These are phyloP conservation scores for Ennomos quercinarius DNA, from an alignment of 2,888 invertebrate species.

Conservation along the genomic window DNA sequence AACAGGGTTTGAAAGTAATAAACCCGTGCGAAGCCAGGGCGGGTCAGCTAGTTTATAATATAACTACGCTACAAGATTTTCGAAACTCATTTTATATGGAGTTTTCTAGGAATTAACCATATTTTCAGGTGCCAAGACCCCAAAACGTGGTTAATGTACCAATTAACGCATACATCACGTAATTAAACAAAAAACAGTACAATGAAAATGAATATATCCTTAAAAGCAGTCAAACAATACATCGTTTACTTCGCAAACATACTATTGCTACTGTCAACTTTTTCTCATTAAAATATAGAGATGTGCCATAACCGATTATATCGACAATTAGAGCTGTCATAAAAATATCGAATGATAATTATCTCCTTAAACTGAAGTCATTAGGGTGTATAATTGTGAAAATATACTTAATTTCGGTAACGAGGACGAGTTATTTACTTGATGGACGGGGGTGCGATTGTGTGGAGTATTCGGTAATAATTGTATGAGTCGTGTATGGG, in stretches of 20 bases:
- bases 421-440: slow-evolving; percentile 13
- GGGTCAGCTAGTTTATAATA: too few species aligned
- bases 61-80: too few species aligned
- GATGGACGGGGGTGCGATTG: slow-evolving; percentile 33
- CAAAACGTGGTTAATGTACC: slow-evolving; percentile 14
- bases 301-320: slow-evolving; percentile 46
- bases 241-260: slow-evolving; percentile 26
- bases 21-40: too few species aligned
- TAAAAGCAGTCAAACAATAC: slow-evolving; percentile 20
- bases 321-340: slow-evolving; percentile 60
- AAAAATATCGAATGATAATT: slow-evolving; percentile 54
- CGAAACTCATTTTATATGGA: too few species aligned
- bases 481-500: slow-evolving; percentile 35
- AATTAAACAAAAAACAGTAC: slow-evolving; percentile 8
- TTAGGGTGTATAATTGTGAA: slow-evolving; percentile 55
- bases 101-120: not conserved
- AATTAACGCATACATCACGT: slow-evolving; percentile 19
- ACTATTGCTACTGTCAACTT: slow-evolving; percentile 39
- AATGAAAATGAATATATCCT: slow-evolving; percentile 8
- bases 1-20: too few species aligned
- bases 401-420: slow-evolving; percentile 15
- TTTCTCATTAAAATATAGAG: slow-evolving; percentile 37
- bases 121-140: not conserved
- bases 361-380: slow-evolving; percentile 56
- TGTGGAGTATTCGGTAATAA: slow-evolving; percentile 34